These are phyloP conservation scores for Lemur catta DNA, from an alignment of 2,797 vertebrate species.

Conservation along the genomic window DNA sequence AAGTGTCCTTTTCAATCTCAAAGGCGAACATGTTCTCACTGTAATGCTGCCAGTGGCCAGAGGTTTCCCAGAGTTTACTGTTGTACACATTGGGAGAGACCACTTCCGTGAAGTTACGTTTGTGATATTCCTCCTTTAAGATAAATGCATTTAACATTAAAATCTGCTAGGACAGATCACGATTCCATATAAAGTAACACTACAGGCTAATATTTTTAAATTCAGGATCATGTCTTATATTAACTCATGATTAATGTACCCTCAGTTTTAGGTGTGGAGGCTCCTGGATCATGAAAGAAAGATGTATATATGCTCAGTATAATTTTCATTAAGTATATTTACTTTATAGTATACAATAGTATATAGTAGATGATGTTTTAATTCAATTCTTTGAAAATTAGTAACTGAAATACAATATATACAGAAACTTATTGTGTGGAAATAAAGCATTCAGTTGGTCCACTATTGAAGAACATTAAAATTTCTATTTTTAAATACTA, in stretches of 20 bases:
- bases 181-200: not conserved
- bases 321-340: not conserved
- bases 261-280: not conserved
- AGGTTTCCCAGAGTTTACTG: slow-evolving; percentile 95
- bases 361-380: not conserved
- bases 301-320: not conserved
- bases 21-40: slow-evolving; percentile 96
- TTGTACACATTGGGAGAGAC: slow-evolving; percentile 95
- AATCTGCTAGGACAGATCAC: not conserved
- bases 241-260: not conserved
- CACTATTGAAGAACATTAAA: not conserved
- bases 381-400: not conserved
- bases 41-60: slow-evolving; percentile 97
- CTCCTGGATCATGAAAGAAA: not conserved
- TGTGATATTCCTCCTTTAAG: slow-evolving; percentile 91
- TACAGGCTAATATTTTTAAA: not conserved
- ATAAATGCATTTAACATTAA: not conserved
- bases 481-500: not conserved
- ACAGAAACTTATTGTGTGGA: not conserved
- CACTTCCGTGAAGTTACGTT: slow-evolving; percentile 92
- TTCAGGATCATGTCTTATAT: not conserved
- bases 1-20: slow-evolving; percentile 92
- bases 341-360: not conserved
- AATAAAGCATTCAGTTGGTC: not conserved
- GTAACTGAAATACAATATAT: not conserved